Percentiles rank a stretch among this genome's conserved stretches.
phyloP scores from a whole-genome alignment of 2,888 invertebrate species.

The Lamellibrachia columna region DNA sequence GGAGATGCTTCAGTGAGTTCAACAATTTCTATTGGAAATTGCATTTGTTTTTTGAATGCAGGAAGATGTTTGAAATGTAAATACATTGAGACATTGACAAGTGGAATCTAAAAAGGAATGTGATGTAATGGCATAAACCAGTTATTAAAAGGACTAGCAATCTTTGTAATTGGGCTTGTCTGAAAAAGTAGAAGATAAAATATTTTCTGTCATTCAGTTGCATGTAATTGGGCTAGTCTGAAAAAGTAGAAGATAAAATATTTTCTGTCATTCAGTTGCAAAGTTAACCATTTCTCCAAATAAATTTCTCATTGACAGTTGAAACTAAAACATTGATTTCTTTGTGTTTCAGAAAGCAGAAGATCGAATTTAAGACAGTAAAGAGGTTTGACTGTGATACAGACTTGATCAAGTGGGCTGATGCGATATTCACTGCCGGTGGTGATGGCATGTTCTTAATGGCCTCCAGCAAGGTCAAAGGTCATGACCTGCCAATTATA shows the following conservation, averaged over 20 bases:
- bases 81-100: not conserved
- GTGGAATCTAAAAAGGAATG: not conserved
- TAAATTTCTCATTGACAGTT: slow-evolving; percentile 13
- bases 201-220: not conserved
- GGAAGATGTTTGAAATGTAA: not conserved
- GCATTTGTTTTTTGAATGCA: slow-evolving; percentile 8
- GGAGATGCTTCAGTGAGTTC: slow-evolving; percentile 59
- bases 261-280: not conserved
- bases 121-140: not conserved
- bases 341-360: slow-evolving; percentile 69
- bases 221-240: not conserved
- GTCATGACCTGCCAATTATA: slow-evolving; percentile 86
- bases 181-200: not conserved
- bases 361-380: slow-evolving; percentile 76
- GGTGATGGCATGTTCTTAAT: slow-evolving; percentile 92
- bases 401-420: slow-evolving; percentile 87
- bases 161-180: not conserved
- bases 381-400: slow-evolving; percentile 71
- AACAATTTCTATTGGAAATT: not conserved
- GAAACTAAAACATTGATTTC: slow-evolving; percentile 13
- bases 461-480: slow-evolving; percentile 84
- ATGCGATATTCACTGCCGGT: slow-evolving; percentile 75
- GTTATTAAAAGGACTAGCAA: too few relatives aligned
- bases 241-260: not conserved
- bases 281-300: not conserved